Evolutionary conservation across 2,113 vertebrate genomes (phyloP), one percentile per base, ranked within the genome.

Genomic region (Nettapus auritus): DNA sequence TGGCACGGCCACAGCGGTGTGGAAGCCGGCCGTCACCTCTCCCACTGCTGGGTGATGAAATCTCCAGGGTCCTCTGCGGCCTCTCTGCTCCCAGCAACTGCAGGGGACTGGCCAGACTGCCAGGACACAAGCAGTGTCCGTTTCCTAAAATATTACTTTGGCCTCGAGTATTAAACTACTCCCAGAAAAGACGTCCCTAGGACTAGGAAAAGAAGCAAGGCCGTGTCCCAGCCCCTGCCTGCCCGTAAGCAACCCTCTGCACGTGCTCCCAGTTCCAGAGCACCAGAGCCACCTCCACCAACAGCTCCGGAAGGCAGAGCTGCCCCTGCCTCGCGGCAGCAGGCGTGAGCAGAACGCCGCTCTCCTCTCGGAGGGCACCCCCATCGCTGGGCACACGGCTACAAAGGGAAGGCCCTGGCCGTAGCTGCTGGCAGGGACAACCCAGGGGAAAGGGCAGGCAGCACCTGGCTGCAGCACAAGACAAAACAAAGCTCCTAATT

Each of bases 401-500:
- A 7, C 0, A 25, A 33, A 20, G 40, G 74, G 26, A 48, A 40
- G 73, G 19, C 20, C 79, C 34, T 34, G 31, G 4, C 31, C 4
- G 0, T 0, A 13, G 74, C 52, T 33, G 8, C 33, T 0, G 3
- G 73, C 25, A n/a, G 19, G 15, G 36, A 28, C 1, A 2, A 29
- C 6, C 20, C 17, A 4, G 4, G 23, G 31, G 19, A 28, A 3
- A 50, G 18, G 40, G 59, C 20, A 29, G 62, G 36, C 29, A 44
- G 16, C 2, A 70, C 28, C 28, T 2, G n/a, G 33, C 34, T 52
- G 33, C 0, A 0, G 48, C 10, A 46, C 17, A 33, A 50, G 34
- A 56, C 71, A 63, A 87, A 87, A 8, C 2, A 40, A 60, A 84
- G 40, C 46, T 81, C 64, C 52, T 31, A 42, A 59, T 55, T 1